These are phyloP conservation scores for Heliocidaris erythrogramma DNA, from an alignment of 35 echinoderm and acorn worm species.

Conservation along the genomic window DNA sequence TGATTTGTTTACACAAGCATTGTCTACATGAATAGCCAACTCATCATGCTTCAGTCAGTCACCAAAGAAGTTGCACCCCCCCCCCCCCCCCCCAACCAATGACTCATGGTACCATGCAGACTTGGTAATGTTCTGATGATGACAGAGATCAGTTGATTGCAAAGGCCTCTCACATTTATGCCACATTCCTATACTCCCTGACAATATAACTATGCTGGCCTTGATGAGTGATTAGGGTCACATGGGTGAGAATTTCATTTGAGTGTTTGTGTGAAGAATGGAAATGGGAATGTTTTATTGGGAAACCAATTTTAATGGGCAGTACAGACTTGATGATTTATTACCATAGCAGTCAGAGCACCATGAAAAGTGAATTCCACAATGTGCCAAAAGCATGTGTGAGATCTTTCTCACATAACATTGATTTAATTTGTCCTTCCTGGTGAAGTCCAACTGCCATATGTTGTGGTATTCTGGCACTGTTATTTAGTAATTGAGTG, in stretches of 20 bases:
- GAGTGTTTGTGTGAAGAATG: neutral
- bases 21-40: neutral
- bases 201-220: neutral
- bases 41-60: neutral
- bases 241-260: neutral
- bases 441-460: neutral
- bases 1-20: neutral
- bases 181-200: neutral
- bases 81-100: neutral
- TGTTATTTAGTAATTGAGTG: neutral
- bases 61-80: neutral
- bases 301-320: neutral
- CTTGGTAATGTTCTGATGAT: neutral
- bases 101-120: neutral
- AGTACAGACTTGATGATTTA: neutral
- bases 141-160: neutral
- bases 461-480: neutral
- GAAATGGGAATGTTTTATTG: neutral
- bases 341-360: neutral
- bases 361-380: neutral
- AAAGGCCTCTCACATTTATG: neutral
- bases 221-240: neutral
- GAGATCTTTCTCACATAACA: neutral
- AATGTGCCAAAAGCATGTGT: neutral
- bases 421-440: neutral